Evolutionary conservation across 1,140 invertebrate genomes (phyloP), one percentile per base, ranked within the genome.

Genomic region (Diploscapter pachys): DNA sequence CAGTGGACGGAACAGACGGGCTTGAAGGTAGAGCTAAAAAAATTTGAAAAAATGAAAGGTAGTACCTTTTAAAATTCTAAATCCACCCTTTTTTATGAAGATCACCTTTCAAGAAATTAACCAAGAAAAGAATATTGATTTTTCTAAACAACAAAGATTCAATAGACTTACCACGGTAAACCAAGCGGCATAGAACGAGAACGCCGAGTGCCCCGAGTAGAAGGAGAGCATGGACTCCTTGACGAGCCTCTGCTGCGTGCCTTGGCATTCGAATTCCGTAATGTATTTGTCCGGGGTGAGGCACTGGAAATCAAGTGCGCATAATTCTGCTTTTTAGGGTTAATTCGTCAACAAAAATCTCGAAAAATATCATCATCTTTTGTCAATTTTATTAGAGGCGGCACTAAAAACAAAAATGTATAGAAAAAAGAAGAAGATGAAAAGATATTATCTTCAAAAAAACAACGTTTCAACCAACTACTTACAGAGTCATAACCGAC

Each of bases 191-290:
- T 83, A 84, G 68, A 84, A 84, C 50, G 79, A 81, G 79, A 84
- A 84, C 3, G 83, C 80, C 5, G 83, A 79, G 63, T 84, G 83
- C 11, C 83, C 83, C 8, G 81, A 83, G 62, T 84, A 84, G 78
- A 84, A 84, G 8, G 83, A 85, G 5, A 84, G 78, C 63, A 74
- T 68, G 4, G 82, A 69, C 52, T 84, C 83, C 62, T 85, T 80
- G 31, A 85, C 77, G 4, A 80, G 13, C 55, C 83, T 76, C n/a
- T 53, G 75, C 55, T 87, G 79, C 4, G 73, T 73, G 5, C 80
- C 81, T 3, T 64, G 78, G 75, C 89, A 89, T 31, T 63, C 75
- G 79, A 84, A 88, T 51, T 88, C 79, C 11, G 67, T 80, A 4
- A 89, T 84, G 77, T 89, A 89, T 2, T 8, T 53, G 56, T 76